Base-by-base conservation (phyloP, 2,797 vertebrate species). In the Pangasius sanitwongsei region DNA sequence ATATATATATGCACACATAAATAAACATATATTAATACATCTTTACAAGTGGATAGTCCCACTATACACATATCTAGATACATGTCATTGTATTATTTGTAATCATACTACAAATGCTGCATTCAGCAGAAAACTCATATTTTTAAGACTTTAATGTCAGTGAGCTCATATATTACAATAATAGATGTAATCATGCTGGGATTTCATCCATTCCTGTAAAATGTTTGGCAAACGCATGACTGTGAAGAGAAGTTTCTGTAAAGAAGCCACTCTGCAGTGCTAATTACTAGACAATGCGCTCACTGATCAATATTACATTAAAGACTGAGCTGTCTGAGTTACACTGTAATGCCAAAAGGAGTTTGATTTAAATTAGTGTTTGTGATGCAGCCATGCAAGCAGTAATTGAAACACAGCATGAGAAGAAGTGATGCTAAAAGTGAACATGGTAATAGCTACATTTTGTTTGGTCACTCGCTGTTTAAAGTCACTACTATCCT, bases 301-400 rank as follows among this genome's bases (percentile, higher is more conserved):
- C 23, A 67, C 82, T 44, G 85, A 88, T 91, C 89, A 61, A 91
- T 90, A 87, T 44, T 31, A 86, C 83, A 89, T 75, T 87, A 85
- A 90, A 86, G 57, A 50, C 53, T 87, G 70, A 86, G 31, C 63
- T 13, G 2, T 67, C 23, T 74, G 80, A 89, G 85, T 57, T 41
- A 86, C 41, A 88, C 53, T 72, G 57, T 65, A 87, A 81, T 85
- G 69, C 81, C 83, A 72, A 87, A 48, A 70, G 74, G 67, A 41
- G 69, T 78, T 86, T 69, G 70, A 90, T 88, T 83, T 69, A 48
- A 83, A 86, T 86, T 69, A 86, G 65, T 61, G 12, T 69, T 87
- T 77, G 70, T 82, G 48, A 67, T 61, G 34, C 34, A 31, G 37
- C 1, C 75, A 63, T 25, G 9, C 57, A 34, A 13, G 63, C 63